Evolutionary conservation across 2,797 vertebrate genomes (phyloP).

Genomic region (Sebastolobus altivelis): DNA sequence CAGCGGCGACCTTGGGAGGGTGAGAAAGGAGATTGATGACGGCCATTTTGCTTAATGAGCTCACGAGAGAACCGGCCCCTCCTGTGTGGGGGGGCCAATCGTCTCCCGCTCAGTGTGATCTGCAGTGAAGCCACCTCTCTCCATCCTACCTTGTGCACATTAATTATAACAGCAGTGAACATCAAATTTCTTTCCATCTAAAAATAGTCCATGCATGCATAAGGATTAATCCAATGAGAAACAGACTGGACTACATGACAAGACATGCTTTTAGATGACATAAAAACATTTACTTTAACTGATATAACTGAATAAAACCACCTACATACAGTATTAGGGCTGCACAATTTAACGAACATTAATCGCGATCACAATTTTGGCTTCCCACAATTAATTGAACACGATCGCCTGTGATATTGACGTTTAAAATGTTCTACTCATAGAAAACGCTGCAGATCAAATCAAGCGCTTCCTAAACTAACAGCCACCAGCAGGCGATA

Average conservation of each 20-base stretch:
- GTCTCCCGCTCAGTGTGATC: conserved; percentile 38
- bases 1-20: conserved; percentile 67
- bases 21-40: conserved; percentile 69
- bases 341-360: too few relatives aligned
- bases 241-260: not conserved
- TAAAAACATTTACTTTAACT: not conserved
- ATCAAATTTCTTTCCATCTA: conserved; percentile 18
- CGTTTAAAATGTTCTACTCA: too few relatives aligned
- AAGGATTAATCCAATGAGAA: conserved; percentile 13
- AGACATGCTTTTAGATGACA: not conserved
- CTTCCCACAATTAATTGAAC: too few relatives aligned
- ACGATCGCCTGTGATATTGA: too few relatives aligned
- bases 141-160: conserved; percentile 11
- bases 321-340: too few relatives aligned
- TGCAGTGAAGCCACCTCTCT: conserved; percentile 12
- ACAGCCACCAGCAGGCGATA: too few relatives aligned
- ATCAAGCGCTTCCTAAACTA: too few relatives aligned
- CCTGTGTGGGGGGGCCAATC: conserved; percentile 2
- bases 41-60: conserved; percentile 70
- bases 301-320: not conserved
- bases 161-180: conserved; percentile 23
- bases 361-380: too few relatives aligned
- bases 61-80: conserved; percentile 32
- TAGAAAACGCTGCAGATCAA: too few relatives aligned
- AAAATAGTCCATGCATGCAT: conserved; percentile 38